These are phyloP conservation scores for Phengaris alcon DNA, from an alignment of 2,888 invertebrate genomes.

Conservation along the genomic window DNA sequence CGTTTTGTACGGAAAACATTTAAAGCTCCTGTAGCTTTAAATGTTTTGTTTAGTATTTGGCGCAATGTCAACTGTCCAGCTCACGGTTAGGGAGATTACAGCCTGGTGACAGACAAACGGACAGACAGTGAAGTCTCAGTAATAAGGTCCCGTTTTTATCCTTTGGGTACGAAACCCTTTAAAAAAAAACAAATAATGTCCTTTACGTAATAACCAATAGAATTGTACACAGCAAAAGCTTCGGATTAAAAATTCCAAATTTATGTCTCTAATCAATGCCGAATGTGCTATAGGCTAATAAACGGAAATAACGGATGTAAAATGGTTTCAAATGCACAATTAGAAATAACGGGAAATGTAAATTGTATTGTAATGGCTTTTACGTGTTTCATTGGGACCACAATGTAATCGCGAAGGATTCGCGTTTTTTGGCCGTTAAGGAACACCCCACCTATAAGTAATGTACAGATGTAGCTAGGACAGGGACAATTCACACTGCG, in stretches of 20 bases:
- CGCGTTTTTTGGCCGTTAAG: too few species aligned
- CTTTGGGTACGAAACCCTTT: not conserved
- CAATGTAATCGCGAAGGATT: not conserved
- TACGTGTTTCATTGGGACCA: constrained; percentile 8
- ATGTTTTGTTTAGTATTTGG: too few species aligned
- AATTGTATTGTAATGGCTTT: not conserved
- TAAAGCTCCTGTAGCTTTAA: too few species aligned
- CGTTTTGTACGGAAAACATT: too few species aligned
- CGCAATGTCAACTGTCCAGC: too few species aligned
- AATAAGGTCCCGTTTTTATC: too few species aligned
- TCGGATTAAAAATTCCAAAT: constrained; percentile 8
- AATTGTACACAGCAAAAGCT: not conserved
- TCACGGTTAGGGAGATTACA: too few species aligned
- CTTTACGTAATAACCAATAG: not conserved
- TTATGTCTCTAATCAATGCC: constrained; percentile 3
- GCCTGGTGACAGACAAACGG: too few species aligned
- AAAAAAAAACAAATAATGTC: not conserved
- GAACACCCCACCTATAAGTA: too few species aligned
- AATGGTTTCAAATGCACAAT: constrained; percentile 1
- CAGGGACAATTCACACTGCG: too few species aligned
- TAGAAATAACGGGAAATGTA: constrained; percentile 2
- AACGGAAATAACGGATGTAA: constrained; percentile 6
- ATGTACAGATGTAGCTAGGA: too few species aligned
- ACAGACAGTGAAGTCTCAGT: too few species aligned
- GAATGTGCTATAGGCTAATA: constrained; percentile 14